phyloP scores from a whole-genome alignment of 1,140 invertebrate species.

The Riptortus pedestris region DNA sequence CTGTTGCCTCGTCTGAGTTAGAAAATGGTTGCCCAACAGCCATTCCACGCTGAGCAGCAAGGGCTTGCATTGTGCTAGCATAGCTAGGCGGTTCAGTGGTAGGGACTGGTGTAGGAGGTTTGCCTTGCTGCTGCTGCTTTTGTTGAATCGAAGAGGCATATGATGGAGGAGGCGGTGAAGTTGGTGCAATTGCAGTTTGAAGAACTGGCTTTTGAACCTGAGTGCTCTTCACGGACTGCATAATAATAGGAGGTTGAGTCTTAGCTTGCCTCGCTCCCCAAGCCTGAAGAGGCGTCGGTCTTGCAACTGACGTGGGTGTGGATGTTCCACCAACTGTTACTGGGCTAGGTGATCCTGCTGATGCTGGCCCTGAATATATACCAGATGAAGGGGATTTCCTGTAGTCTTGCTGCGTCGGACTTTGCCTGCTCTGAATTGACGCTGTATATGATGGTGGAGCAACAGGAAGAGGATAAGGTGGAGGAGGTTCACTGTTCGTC shows the following conservation, averaged over 20 bases:
- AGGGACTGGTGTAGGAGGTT: constrained; percentile 51
- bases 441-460: constrained; percentile 73
- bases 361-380: constrained; percentile 67
- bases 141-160: constrained; percentile 71
- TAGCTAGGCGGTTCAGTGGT: constrained; percentile 85
- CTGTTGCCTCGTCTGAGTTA: background rate
- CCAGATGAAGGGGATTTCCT: constrained; percentile 65
- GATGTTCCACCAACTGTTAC: constrained; percentile 55
- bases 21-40: background rate
- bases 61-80: constrained; percentile 79
- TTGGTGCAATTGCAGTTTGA: constrained; percentile 84
- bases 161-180: constrained; percentile 55
- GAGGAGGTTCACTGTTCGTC: constrained; percentile 48
- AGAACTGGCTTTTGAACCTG: constrained; percentile 87
- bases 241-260: constrained; percentile 82
- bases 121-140: constrained; percentile 47
- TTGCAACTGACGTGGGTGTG: constrained; percentile 49
- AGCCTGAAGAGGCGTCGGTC: constrained; percentile 59
- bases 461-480: constrained; percentile 63
- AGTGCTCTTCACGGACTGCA: constrained; percentile 91
- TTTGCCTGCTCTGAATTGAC: constrained; percentile 74
- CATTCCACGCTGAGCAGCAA: constrained; percentile 48
- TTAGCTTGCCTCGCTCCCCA: constrained; percentile 68
- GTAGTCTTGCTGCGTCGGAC: constrained; percentile 68
- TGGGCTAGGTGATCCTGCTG: constrained; percentile 68